Conservation (phyloP, 2,888 invertebrate genomes). For the Tanytarsus gracilentus region DNA sequence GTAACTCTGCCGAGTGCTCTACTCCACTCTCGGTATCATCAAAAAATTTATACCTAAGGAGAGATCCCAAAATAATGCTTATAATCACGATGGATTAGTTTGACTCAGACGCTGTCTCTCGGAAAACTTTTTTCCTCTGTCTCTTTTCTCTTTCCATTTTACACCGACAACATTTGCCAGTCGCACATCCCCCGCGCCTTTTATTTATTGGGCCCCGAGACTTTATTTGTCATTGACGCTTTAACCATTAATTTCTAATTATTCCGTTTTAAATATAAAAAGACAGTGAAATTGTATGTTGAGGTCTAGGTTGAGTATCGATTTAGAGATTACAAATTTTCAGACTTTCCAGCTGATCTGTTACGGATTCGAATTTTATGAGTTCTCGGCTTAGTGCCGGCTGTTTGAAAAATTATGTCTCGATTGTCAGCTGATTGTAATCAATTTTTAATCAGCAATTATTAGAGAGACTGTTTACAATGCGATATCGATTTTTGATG, state of each 20-base stretch:
- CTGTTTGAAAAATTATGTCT: neutral
- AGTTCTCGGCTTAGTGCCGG: neutral
- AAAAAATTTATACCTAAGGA: conserved; percentile 14
- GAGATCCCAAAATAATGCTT: conserved; percentile 20
- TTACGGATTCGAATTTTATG: neutral
- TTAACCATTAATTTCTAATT: conserved; percentile 23
- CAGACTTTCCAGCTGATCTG: conserved; percentile 1
- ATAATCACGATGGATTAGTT: conserved; percentile 28
- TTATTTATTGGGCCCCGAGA: no score
- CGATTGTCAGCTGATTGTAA: conserved; percentile 1
- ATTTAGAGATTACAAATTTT: neutral
- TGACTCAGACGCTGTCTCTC: conserved; percentile 27
- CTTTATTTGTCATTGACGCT: conserved; percentile 18
- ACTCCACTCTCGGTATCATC: conserved; percentile 12
- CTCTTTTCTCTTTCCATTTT: neutral
- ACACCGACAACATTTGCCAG: neutral
- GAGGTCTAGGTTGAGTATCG: neutral
- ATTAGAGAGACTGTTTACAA: no score
- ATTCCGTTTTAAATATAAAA: neutral
- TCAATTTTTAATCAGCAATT: no score
- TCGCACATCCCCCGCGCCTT: neutral
- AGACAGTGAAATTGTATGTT: no score
- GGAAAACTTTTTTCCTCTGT: conserved; percentile 19
- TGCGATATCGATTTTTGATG: no score
- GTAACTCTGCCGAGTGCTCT: neutral